Conservation (phyloP, 2,888 invertebrate genomes). For the Phortica okadai region DNA sequence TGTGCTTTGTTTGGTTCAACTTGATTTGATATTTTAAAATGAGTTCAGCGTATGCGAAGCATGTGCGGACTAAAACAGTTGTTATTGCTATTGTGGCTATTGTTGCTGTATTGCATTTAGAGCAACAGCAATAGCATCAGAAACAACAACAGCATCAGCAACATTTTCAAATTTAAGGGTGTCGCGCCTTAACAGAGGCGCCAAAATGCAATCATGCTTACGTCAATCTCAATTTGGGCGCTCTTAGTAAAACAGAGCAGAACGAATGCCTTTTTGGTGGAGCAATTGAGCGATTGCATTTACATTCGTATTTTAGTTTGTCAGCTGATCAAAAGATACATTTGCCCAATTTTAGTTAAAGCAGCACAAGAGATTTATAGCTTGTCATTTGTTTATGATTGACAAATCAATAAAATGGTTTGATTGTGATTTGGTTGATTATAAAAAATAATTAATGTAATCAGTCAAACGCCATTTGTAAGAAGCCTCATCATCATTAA, state of each 20-base stretch:
- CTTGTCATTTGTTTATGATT: too few relatives aligned
- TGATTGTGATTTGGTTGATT: too few relatives aligned
- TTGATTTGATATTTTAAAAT: not conserved
- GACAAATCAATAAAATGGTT: too few relatives aligned
- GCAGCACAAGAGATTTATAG: too few relatives aligned
- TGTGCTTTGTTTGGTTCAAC: not conserved
- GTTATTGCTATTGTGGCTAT: not conserved
- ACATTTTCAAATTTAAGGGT: not conserved
- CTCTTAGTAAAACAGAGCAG: too few relatives aligned
- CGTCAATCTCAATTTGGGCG: not conserved
- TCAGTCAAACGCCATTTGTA: not conserved
- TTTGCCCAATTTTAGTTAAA: too few relatives aligned
- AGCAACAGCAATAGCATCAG: not conserved
- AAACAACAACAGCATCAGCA: not conserved
- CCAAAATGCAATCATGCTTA: not conserved
- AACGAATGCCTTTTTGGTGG: too few relatives aligned
- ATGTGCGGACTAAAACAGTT: not conserved
- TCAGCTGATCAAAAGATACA: too few relatives aligned
- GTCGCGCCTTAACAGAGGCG: not conserved
- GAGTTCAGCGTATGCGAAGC: constrained; percentile 9
- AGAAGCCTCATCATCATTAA: not conserved
- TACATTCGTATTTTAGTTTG: too few relatives aligned
- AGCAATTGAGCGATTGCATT: too few relatives aligned
- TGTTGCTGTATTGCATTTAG: not conserved
- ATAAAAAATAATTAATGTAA: too few relatives aligned